Evolutionary conservation across 2,888 invertebrate species (phyloP).

Genomic region (Cephus nigrinus): DNA sequence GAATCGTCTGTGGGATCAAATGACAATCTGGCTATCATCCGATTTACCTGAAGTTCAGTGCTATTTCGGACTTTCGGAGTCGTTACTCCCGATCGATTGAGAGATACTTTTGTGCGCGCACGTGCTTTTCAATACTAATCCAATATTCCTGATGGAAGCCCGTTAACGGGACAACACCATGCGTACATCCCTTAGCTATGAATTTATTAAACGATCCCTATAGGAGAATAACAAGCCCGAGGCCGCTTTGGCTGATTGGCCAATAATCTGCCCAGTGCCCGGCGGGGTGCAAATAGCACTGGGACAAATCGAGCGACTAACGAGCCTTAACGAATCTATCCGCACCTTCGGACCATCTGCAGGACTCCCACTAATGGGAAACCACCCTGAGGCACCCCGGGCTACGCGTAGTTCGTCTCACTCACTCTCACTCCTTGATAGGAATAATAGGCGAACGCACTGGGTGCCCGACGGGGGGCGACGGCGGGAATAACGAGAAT

Average conservation of each 20-base stretch:
- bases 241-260: not conserved
- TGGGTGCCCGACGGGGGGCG: constrained; percentile 36
- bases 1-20: constrained; percentile 52
- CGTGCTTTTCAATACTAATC: not conserved
- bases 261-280: not conserved
- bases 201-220: not conserved
- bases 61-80: no score
- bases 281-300: not conserved
- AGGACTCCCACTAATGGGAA: constrained; percentile 49
- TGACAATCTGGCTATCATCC: no score
- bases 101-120: no score
- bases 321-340: constrained; percentile 59
- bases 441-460: constrained; percentile 55
- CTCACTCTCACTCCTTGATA: constrained; percentile 37
- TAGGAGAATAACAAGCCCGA: not conserved
- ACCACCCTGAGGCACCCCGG: constrained; percentile 25
- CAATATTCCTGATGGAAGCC: not conserved
- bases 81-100: no score
- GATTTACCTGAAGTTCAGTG: no score
- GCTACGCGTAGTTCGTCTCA: constrained; percentile 32
- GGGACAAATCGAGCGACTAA: constrained; percentile 41
- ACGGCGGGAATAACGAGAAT: constrained; percentile 48
- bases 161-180: not conserved
- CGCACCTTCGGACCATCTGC: constrained; percentile 59
- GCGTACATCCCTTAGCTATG: not conserved